Base-by-base conservation (phyloP, 2,797 vertebrate species). In the Odontamblyopus lacepedii region DNA sequence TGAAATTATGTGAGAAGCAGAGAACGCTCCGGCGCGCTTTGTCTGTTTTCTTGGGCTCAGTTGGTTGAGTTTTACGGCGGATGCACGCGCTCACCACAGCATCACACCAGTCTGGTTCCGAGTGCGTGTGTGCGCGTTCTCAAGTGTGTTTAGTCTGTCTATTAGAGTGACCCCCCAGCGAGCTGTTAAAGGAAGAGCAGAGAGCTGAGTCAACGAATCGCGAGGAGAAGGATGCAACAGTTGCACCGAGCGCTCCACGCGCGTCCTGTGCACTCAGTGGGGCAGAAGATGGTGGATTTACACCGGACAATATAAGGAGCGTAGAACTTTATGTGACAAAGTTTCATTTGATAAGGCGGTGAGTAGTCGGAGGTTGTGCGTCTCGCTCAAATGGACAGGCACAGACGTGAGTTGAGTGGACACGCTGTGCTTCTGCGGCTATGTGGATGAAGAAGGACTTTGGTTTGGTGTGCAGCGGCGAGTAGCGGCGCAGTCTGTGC, bases 191-290 rank as follows among this genome's bases (percentile, higher is more conserved):
- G 88, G 84, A 90, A 92, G 83, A 89, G 86, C 79, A 86, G 88
- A 87, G 90, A 77, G 88, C 88, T 86, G 89, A 89, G 86, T 87
- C 92, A 88, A 90, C 89, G 85, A 84, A 86, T 88, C 88, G 65
- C 85, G 68, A 70, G 80, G 26, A 86, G 85, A 84, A 89, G 88
- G 89, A 90, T 92, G 91, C 86, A 87, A 90, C 83, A 89, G 86
- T 89, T 87, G 87, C 83, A 79, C 87, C 75, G 86, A 78, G 81
- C 83, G 48, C 80, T 76, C 75, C 76, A 81, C 85, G 73, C 59
- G 73, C 72, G 75, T 77, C 74, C 75, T 84, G 62, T 85, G 79
- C 79, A 63, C 74, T 29, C 63, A 5, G 38, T 12, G 41, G 60
- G 72, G 44, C 68, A 32, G 74, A 89, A 81, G 82, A 92, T 88